A percentile compares a stretch with the other conserved stretches of the same genome.
These are phyloP conservation scores for Diplodus sargus DNA, from an alignment of 2,797 vertebrate genomes.

Conservation along the genomic window DNA sequence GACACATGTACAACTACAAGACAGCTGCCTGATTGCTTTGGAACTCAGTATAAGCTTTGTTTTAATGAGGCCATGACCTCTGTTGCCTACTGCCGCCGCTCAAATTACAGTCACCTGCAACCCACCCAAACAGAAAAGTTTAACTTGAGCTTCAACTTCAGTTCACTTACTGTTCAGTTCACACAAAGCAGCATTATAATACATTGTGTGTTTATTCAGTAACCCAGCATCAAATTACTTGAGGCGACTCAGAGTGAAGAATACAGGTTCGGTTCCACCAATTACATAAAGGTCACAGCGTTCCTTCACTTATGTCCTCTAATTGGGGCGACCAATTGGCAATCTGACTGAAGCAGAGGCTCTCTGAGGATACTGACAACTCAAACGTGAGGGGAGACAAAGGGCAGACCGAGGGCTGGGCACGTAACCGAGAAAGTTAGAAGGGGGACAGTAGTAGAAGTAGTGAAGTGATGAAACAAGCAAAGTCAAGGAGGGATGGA, in stretches of 20 bases:
- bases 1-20: neutral
- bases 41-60: conserved; percentile 12
- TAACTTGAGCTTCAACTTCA: neutral
- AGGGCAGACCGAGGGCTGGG: conserved; percentile 9
- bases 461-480: conserved; percentile 46
- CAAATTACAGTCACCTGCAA: neutral
- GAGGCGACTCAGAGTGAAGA: neutral
- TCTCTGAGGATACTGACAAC: conserved; percentile 7
- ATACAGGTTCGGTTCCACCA: neutral
- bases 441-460: conserved; percentile 12
- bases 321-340: conserved; percentile 8
- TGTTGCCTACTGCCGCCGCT: neutral
- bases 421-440: conserved; percentile 21
- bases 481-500: conserved; percentile 34
- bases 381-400: conserved; percentile 22
- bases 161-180: neutral
- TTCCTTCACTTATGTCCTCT: neutral
- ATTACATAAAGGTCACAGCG: conserved; percentile 33
- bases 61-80: conserved; percentile 17
- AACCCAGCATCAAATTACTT: neutral
- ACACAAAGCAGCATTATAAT: neutral
- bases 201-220: neutral
- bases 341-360: conserved; percentile 33
- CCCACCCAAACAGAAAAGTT: neutral
- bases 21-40: conserved; percentile 11